Conservation (phyloP, 2,797 vertebrate species). For the Crocodylus rhombifer region DNA sequence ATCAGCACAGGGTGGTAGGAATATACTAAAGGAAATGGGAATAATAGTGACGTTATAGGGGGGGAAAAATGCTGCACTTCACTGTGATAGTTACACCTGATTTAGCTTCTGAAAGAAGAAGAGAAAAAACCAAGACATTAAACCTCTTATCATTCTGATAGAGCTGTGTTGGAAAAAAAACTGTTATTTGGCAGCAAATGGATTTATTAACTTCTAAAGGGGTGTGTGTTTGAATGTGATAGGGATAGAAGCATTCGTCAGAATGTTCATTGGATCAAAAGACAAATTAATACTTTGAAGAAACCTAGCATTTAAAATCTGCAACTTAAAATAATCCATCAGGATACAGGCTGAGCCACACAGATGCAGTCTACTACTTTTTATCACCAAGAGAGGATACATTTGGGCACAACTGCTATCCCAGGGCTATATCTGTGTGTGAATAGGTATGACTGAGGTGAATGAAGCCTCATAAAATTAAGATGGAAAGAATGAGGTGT, state of each 20-base stretch:
- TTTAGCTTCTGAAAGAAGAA: conserved; percentile 67
- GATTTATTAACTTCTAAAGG: conserved; percentile 79
- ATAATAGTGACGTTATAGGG: conserved; percentile 62
- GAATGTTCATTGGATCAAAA: conserved; percentile 78
- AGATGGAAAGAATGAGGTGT: not conserved
- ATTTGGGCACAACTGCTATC: fast-evolving
- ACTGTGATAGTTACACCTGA: conserved; percentile 65
- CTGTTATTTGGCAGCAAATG: conserved; percentile 77
- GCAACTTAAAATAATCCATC: conserved; percentile 10
- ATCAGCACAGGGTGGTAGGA: conserved; percentile 20
- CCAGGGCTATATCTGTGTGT: not conserved
- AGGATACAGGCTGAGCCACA: conserved; percentile 23
- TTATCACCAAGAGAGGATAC: not conserved
- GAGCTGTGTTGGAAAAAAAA: conserved; percentile 61
- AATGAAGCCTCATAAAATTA: not conserved
- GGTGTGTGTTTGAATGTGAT: conserved; percentile 80
- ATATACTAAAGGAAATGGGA: conserved; percentile 47
- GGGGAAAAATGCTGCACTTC: conserved; percentile 60
- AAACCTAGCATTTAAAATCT: conserved; percentile 74
- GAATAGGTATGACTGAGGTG: not conserved
- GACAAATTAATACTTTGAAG: conserved; percentile 80
- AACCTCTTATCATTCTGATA: conserved; percentile 78
- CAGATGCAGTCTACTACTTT: not conserved
- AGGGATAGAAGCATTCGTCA: conserved; percentile 78
- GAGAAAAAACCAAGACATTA: conserved; percentile 73